phyloP scores from a whole-genome alignment of 2,888 invertebrate genomes.

The Eupithecia dodoneata region DNA sequence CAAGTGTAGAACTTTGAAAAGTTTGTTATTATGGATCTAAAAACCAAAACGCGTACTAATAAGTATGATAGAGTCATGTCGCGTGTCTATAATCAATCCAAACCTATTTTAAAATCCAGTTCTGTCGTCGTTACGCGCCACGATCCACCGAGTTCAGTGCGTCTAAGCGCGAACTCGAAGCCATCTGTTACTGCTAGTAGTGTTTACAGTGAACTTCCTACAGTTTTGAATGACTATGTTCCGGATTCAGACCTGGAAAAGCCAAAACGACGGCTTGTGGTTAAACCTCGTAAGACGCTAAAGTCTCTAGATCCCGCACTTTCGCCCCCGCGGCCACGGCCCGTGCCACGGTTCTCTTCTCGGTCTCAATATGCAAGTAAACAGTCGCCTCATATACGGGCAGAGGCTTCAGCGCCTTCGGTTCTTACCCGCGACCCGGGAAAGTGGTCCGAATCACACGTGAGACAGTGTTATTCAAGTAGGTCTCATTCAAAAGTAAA shows the following conservation, averaged over 20 bases:
- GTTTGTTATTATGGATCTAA: constrained; percentile 32
- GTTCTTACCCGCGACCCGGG: constrained; percentile 50
- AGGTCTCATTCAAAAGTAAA: constrained; percentile 68
- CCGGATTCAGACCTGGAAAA: constrained; percentile 52
- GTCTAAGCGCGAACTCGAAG: constrained; percentile 76
- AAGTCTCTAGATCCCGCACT: constrained; percentile 66
- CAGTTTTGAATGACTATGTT: constrained; percentile 67
- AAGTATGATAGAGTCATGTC: constrained; percentile 75
- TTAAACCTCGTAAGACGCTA: constrained; percentile 71
- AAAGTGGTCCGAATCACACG: constrained; percentile 60
- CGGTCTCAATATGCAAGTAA: constrained; percentile 44
- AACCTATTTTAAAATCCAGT: constrained; percentile 52
- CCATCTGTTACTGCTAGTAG: constrained; percentile 61
- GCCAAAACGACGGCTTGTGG: constrained; percentile 56
- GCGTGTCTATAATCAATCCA: constrained; percentile 60
- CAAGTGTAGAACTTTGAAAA: not conserved
- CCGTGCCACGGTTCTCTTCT: constrained; percentile 38
- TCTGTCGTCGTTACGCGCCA: constrained; percentile 67
- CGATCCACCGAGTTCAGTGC: constrained; percentile 57
- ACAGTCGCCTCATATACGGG: constrained; percentile 48
- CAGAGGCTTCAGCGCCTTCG: constrained; percentile 60
- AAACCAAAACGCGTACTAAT: constrained; percentile 36
- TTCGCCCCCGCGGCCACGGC: constrained; percentile 58
- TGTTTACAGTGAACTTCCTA: constrained; percentile 70
- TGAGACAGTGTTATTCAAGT: constrained; percentile 65